Conservation (phyloP, 2,113 vertebrate genomes). For the Syngnathus typhle region DNA sequence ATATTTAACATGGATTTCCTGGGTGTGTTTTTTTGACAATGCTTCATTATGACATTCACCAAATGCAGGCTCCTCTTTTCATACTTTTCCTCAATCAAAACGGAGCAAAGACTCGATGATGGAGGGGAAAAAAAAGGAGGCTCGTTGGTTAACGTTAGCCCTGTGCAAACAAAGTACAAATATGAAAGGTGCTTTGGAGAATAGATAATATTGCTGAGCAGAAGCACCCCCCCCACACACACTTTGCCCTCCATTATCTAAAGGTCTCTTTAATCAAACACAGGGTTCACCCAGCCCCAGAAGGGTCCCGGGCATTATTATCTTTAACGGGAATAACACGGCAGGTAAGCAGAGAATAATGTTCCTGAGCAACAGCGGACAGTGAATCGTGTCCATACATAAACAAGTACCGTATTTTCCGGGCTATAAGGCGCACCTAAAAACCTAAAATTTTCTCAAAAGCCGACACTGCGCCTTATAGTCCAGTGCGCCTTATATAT, state of each 20-base stretch:
- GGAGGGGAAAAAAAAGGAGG: constrained; percentile 15
- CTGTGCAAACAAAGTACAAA: constrained; percentile 19
- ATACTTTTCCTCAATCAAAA: constrained; percentile 25
- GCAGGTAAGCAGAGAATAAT: not conserved
- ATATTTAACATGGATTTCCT: constrained; percentile 4
- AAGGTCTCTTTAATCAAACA: constrained; percentile 18
- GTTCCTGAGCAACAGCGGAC: not conserved
- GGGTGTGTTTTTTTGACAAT: constrained; percentile 10
- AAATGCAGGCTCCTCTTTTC: constrained; percentile 23
- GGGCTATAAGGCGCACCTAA: no score
- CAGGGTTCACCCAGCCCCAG: not conserved
- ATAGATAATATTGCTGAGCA: constrained; percentile 16
- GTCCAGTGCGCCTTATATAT: no score
- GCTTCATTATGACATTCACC: constrained; percentile 36
- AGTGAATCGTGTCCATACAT: not conserved
- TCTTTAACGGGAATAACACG: not conserved
- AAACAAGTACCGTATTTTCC: no score
- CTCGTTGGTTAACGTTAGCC: not conserved
- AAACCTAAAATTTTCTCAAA: no score
- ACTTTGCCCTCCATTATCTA: constrained; percentile 17
- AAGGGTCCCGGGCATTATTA: not conserved
- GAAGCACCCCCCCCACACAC: no score
- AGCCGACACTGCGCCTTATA: no score
- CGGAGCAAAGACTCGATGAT: constrained; percentile 16
- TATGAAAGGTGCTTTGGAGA: constrained; percentile 15